Conservation (phyloP, 2,888 invertebrate species). For the Cheilosia vulpina region DNA sequence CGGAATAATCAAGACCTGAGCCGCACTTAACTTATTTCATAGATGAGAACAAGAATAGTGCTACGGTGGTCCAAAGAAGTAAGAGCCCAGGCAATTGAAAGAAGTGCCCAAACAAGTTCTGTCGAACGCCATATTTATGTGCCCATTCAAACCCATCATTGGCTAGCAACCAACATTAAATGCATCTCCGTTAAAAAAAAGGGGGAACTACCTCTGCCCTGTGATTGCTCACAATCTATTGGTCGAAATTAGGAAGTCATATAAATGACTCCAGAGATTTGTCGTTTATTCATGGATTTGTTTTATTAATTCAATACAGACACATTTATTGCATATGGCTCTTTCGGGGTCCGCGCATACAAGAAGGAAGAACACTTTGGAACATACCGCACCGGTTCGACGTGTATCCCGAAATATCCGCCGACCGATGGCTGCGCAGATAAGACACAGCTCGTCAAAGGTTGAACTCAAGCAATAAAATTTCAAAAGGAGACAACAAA, state of each 20-base stretch:
- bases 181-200: constrained; percentile 16
- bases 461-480: constrained; percentile 49
- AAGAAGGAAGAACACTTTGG: background rate
- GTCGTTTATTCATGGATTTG: constrained; percentile 36
- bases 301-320: constrained; percentile 12
- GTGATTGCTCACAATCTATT: constrained; percentile 30
- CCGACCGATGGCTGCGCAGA: constrained; percentile 47
- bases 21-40: too few relatives aligned
- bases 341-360: background rate
- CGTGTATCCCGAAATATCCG: constrained; percentile 39
- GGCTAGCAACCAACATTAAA: constrained; percentile 9
- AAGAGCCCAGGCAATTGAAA: too few relatives aligned
- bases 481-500: constrained; percentile 6
- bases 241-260: constrained; percentile 23
- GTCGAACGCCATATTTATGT: constrained; percentile 8
- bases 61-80: too few relatives aligned
- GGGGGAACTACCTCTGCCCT: background rate
- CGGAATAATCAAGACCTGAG: too few relatives aligned
- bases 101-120: background rate
- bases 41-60: too few relatives aligned
- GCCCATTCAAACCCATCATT: constrained; percentile 3
- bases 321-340: constrained; percentile 30
- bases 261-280: constrained; percentile 39
- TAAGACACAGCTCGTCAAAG: constrained; percentile 59
- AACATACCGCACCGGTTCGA: background rate